Evolutionary conservation across 2,888 invertebrate species (phyloP).

Genomic region (Spisula solida): DNA sequence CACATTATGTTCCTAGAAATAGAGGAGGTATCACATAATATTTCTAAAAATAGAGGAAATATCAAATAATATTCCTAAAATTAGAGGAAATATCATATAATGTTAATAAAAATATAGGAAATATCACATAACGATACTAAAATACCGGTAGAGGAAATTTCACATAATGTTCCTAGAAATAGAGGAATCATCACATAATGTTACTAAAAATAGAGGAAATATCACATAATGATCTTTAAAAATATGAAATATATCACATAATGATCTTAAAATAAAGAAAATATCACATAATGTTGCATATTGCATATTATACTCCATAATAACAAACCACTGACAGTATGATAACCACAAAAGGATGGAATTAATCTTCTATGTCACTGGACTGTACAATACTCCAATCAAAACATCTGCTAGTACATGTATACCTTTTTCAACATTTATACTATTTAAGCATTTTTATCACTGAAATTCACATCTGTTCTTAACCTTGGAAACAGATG

Average conservation of each 20-base stretch:
- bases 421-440: not conserved
- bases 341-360: not conserved
- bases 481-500: no score
- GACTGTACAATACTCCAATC: not conserved
- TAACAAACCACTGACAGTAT: not conserved
- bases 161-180: not conserved
- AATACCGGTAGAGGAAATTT: not conserved
- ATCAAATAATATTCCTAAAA: conserved; percentile 28
- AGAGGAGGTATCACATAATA: not conserved
- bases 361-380: not conserved
- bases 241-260: no score
- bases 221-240: not conserved
- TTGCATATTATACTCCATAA: not conserved
- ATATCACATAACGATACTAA: not conserved
- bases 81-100: not conserved
- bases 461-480: no score
- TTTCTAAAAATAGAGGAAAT: no score
- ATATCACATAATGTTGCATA: not conserved
- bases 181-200: no score
- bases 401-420: not conserved
- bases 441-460: not conserved
- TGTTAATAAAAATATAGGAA: not conserved
- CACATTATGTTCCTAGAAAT: conserved; percentile 46
- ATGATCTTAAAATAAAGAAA: conserved; percentile 5
- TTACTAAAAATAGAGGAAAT: conserved; percentile 2